Percentiles rank a stretch among this genome's conserved stretches.
Evolutionary conservation across 2,797 vertebrate species (phyloP).

Genomic region (Masticophis lateralis): DNA sequence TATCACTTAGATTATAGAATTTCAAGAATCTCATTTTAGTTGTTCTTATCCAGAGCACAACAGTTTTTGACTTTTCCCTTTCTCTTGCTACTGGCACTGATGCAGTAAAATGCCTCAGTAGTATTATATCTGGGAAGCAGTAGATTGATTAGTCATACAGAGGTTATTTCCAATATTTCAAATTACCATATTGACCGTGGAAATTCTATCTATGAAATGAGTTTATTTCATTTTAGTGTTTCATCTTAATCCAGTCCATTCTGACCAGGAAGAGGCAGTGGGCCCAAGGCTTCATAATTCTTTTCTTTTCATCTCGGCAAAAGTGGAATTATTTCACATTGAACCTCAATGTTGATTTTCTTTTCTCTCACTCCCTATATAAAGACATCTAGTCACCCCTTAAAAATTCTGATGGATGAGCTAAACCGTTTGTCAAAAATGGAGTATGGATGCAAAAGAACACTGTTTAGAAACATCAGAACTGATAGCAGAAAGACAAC

Average conservation of each 20-base stretch:
- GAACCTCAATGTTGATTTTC: constrained; percentile 48
- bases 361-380: constrained; percentile 27
- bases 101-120: constrained; percentile 24
- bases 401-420: constrained; percentile 48
- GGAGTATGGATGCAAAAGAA: constrained; percentile 33
- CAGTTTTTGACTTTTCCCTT: neutral
- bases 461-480: neutral
- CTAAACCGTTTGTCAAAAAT: constrained; percentile 28
- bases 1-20: neutral
- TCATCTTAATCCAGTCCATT: constrained; percentile 27
- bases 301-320: constrained; percentile 35
- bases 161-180: constrained; percentile 46
- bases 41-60: neutral
- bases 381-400: constrained; percentile 36
- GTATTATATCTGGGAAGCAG: constrained; percentile 20
- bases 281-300: constrained; percentile 29
- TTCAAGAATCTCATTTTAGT: constrained; percentile 4
- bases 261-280: constrained; percentile 42
- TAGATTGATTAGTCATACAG: constrained; percentile 35
- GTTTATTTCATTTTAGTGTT: constrained; percentile 48
- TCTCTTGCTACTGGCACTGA: constrained; percentile 37
- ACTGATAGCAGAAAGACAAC: neutral
- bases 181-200: constrained; percentile 40
- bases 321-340: constrained; percentile 49
- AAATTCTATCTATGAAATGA: constrained; percentile 56